Base-by-base conservation (phyloP, 1,140 invertebrate species). In the Ceratosolen solmsi region DNA sequence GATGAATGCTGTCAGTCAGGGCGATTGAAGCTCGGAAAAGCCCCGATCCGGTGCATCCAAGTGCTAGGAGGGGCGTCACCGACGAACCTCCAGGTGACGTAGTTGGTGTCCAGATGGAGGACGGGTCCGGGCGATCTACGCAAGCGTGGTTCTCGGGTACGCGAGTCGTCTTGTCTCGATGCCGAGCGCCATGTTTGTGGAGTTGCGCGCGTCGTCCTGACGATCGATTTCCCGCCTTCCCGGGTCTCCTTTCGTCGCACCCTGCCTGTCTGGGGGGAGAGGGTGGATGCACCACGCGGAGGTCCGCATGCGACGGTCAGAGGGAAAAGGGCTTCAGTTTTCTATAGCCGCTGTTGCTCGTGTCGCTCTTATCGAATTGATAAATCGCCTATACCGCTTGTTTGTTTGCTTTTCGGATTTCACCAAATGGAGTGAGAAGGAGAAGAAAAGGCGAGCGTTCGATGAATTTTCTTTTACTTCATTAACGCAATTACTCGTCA, bases 1-100 rank as follows among this genome's bases (percentile, higher is more conserved):
- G 89, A 89, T 87, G 85, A 88, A 83, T 86, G 82, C 76, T 85
- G 85, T 76, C 87, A 87, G 79, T 84, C 86, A 71, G 85, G 84
- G 83, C 86, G 84, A 68, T 84, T 25, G 46, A 20, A 65, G 17
- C 60, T 36, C 60, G 30, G 27, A 36, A 13, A 46, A 15, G 83
- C 78, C 76, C 79, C 82, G 84, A 85, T 85, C 82, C 77, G 79
- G 86, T 87, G 79, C 86, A 87, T 88, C 85, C 86, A 80, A 79
- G 81, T 84, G 82, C 80, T 22, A 78, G 75, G 63, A 76, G 17
- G 51, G 20, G 3, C 2, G 13, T 22, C 9, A 3, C 20, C 20
- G 51, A 11, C 3, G 51, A 22, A 4, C 13, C 51, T 54, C 82
- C 22, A 33, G 30, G 3, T 5, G 25, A 1, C 1, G n/a, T 0